Base-by-base conservation (phyloP, 1,140 invertebrate species). In the Drosophila pandora region DNA sequence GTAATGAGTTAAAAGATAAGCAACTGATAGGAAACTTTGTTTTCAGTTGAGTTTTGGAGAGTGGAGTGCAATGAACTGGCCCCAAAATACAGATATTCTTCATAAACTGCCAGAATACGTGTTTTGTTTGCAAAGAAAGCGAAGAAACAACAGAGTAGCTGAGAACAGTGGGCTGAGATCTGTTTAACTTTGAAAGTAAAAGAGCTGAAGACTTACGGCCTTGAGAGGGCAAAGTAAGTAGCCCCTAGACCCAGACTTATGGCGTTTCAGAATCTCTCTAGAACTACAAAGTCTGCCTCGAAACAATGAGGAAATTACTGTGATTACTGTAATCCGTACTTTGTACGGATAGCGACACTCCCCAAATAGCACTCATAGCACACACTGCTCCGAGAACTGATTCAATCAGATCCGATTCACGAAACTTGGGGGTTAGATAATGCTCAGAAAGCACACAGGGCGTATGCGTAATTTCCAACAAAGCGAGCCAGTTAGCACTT, bases 221-320 rank as follows among this genome's bases (percentile, higher is more conserved):
- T 17, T 32, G 5, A 2, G 0, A 8, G 30, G 30, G 7, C 64
- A 78, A 79, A 84, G 76, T 72, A 17, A 17, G 17, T 0, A 17
- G 17, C 17, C 17, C 17, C 17, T 17, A 17, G 17, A 17, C 17
- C 17, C 17, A 17, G 17, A 17, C 17, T 17, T 17, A 64, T 77
- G 56, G 59, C 48, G 41, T 59, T 30, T n/a, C n/a, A n/a, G 21
- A 47, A 34, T 45, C 69, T 47, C 52, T 10, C 34, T 5, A 21
- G 41, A 43, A 41, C 12, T 41, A 17, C 13, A 6, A 43, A 17
- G 13, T 6, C 13, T 39, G 10, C 37, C 48, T 71, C 56, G 74
- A 85, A 79, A 85, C 81, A 85, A 85, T 85, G 50, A 78, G 77
- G 78, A 78, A 87, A 85, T 81, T 59, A 41, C 53, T 43, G 30